phyloP scores from a whole-genome alignment of 2,797 vertebrate genomes.

The Enteromius viviparus region DNA sequence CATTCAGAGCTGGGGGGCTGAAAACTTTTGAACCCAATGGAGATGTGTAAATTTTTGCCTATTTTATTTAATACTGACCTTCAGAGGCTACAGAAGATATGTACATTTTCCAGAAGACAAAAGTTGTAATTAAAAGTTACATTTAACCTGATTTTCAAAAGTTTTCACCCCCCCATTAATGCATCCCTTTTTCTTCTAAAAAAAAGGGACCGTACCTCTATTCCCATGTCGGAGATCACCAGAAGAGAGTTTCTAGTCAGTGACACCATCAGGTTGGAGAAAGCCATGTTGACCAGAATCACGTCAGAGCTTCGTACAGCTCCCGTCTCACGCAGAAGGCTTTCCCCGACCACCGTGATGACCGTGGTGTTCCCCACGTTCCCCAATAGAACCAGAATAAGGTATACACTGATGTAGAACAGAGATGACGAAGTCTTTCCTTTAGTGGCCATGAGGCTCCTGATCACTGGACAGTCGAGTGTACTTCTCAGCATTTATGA shows the following conservation, averaged over 20 bases:
- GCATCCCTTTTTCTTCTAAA: too few relatives aligned
- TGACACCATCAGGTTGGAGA: conserved; percentile 80
- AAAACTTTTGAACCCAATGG: not conserved
- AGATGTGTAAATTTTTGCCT: not conserved
- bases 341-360: conserved; percentile 73
- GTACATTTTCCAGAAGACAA: too few relatives aligned
- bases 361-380: conserved; percentile 76
- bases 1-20: not conserved
- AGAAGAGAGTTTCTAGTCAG: conserved; percentile 76
- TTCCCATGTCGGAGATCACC: conserved; percentile 74
- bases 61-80: not conserved
- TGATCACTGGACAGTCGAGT: not conserved
- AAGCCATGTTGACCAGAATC: conserved; percentile 81
- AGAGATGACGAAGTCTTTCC: conserved; percentile 62
- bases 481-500: conserved; percentile 9
- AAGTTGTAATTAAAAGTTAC: too few relatives aligned
- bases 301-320: conserved; percentile 75
- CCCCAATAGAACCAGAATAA: conserved; percentile 75
- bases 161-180: too few relatives aligned
- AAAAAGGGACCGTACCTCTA: conserved; percentile 67
- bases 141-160: too few relatives aligned
- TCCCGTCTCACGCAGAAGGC: conserved; percentile 61
- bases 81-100: not conserved
- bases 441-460: conserved; percentile 52
- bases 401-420: conserved; percentile 68